A percentile compares a stretch with the other conserved stretches of the same genome.
These are phyloP conservation scores for Copsychus sechellarum DNA, from an alignment of 2,113 vertebrate genomes.

Conservation along the genomic window DNA sequence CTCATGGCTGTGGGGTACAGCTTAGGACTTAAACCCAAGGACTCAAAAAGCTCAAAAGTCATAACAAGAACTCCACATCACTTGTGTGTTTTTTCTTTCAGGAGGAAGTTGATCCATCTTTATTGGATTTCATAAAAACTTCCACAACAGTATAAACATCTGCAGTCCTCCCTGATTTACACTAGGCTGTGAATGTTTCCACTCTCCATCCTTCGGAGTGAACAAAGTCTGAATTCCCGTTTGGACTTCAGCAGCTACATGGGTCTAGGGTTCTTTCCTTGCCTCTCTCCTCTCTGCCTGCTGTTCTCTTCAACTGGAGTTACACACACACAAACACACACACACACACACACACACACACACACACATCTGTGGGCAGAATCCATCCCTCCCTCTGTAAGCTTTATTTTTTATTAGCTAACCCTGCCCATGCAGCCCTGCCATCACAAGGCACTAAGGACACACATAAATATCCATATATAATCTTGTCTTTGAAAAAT, in stretches of 20 bases:
- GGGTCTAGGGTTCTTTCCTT: neutral
- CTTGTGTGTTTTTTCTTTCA: neutral
- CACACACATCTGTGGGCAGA: neutral
- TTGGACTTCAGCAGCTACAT: neutral
- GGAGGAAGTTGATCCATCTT: conserved; percentile 15
- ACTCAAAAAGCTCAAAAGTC: neutral
- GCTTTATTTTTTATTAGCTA: conserved; percentile 29
- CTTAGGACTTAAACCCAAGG: neutral
- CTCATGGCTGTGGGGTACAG: neutral
- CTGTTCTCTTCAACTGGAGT: neutral
- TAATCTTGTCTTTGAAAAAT: conserved; percentile 55
- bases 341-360: neutral
- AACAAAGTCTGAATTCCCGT: neutral
- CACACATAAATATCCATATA: neutral
- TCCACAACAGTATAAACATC: neutral
- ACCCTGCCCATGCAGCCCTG: conserved; percentile 28
- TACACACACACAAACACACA: neutral
- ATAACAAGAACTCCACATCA: neutral
- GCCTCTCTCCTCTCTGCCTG: neutral
- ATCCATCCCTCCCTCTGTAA: neutral
- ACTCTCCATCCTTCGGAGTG: neutral
- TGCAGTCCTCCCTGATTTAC: neutral
- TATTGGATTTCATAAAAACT: conserved; percentile 36
- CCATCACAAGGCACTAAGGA: conserved; percentile 24
- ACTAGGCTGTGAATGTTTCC: neutral